Conservation (phyloP, 35 echinoderm and acorn worm genomes). For the Heliocidaris erythrogramma region DNA sequence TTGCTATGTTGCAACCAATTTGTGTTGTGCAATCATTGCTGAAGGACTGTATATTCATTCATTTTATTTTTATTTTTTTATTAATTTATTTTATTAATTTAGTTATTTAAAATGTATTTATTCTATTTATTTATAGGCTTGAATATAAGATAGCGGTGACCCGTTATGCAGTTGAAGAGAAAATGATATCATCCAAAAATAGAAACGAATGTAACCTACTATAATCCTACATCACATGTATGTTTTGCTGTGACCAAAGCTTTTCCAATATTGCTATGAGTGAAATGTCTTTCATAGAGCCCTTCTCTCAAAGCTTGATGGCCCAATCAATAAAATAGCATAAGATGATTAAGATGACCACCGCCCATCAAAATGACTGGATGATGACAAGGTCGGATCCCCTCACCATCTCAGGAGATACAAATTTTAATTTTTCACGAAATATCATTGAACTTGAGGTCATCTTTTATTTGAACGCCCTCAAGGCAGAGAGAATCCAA, state of each 20-base stretch:
- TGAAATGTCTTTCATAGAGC: too few relatives aligned
- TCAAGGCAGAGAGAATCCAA: background rate
- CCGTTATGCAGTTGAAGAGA: too few relatives aligned
- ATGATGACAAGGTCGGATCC: background rate
- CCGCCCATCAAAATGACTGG: background rate
- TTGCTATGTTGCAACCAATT: background rate
- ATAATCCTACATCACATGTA: too few relatives aligned
- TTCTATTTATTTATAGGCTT: too few relatives aligned
- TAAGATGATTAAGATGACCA: constrained; percentile 1
- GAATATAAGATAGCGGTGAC: too few relatives aligned
- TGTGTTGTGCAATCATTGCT: background rate
- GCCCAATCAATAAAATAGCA: background rate
- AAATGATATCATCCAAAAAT: too few relatives aligned
- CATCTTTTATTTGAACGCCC: background rate
- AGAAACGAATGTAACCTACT: too few relatives aligned
- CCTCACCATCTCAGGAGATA: background rate
- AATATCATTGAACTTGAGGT: background rate
- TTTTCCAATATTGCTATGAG: too few relatives aligned
- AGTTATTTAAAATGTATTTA: too few relatives aligned
- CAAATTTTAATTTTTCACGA: background rate
- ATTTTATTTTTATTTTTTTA: background rate
- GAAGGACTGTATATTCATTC: background rate
- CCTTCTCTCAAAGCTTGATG: background rate
- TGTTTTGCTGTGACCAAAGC: too few relatives aligned
- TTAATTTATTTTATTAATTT: too few relatives aligned